Conservation (phyloP, 2,888 invertebrate species). For the Stenodera caucasica region DNA sequence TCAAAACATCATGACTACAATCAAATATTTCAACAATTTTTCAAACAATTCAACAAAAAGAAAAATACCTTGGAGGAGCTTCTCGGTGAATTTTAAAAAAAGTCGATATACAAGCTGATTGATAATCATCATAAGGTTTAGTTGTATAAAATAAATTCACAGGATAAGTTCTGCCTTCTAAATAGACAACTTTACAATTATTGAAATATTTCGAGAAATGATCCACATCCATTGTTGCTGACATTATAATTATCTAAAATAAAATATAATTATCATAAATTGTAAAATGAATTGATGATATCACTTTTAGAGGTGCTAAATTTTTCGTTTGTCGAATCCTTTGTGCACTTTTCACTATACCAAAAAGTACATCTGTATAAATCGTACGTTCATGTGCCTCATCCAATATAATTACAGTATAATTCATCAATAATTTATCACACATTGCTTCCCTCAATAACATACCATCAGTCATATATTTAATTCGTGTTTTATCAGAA, state of each 20-base stretch:
- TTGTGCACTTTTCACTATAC: slow-evolving; percentile 88
- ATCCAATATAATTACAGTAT: slow-evolving; percentile 84
- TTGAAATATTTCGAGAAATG: slow-evolving; percentile 89
- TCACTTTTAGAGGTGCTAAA: slow-evolving; percentile 67
- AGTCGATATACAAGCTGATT: slow-evolving; percentile 79
- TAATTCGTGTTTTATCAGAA: slow-evolving; percentile 78
- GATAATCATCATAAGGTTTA: slow-evolving; percentile 78
- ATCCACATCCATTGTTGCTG: slow-evolving; percentile 96
- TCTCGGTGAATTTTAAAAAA: slow-evolving; percentile 87
- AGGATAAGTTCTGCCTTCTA: slow-evolving; percentile 87
- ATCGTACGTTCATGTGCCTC: slow-evolving; percentile 96
- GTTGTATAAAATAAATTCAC: slow-evolving; percentile 74
- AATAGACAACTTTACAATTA: slow-evolving; percentile 80
- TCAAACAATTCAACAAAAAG: slow-evolving; percentile 1
- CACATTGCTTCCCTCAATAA: slow-evolving; percentile 85
- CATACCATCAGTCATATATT: slow-evolving; percentile 95
- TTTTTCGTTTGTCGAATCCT: slow-evolving; percentile 66
- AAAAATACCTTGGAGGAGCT: slow-evolving; percentile 74
- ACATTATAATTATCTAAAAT: slow-evolving; percentile 79
- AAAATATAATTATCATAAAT: background rate
- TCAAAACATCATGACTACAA: slow-evolving; percentile 84
- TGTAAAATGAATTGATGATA: background rate
- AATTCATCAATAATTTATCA: slow-evolving; percentile 74
- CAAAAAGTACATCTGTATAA: slow-evolving; percentile 91
- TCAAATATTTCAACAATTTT: slow-evolving; percentile 6